A percentile compares a stretch with the other conserved stretches of the same genome.
Evolutionary conservation across 2,797 vertebrate genomes (phyloP).

Genomic region (Amphiprion clarkii): DNA sequence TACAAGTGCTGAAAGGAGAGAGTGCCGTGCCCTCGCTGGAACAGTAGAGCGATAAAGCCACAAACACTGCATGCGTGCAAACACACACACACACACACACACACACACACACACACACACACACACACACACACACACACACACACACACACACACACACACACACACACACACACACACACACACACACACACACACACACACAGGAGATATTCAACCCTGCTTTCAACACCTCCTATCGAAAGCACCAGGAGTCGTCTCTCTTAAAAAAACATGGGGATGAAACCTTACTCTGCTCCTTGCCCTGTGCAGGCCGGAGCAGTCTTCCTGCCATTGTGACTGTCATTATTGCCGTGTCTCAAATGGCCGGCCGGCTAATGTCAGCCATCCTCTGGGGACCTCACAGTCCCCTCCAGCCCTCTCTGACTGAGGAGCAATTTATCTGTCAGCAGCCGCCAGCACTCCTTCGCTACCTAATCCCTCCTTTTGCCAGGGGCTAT

Average conservation of each 20-base stretch:
- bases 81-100: not conserved
- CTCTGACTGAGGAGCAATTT: conserved; percentile 84
- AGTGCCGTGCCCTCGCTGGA: conserved; percentile 50
- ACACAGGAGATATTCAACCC: conserved; percentile 69
- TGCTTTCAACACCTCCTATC: conserved; percentile 83
- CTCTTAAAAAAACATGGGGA: conserved; percentile 79
- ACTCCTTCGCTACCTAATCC: conserved; percentile 79
- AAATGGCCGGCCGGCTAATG: conserved; percentile 78
- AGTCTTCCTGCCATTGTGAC: conserved; percentile 84
- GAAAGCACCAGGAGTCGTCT: conserved; percentile 78
- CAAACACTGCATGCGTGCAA: conserved; percentile 38
- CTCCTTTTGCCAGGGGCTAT: conserved; percentile 70
- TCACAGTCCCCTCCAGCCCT: conserved; percentile 72
- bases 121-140: conserved; percentile 23
- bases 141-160: conserved; percentile 20
- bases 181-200: conserved; percentile 20
- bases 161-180: conserved; percentile 1
- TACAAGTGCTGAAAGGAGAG: conserved; percentile 69
- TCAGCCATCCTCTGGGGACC: conserved; percentile 77
- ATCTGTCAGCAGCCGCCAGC: conserved; percentile 84
- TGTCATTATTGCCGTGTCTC: conserved; percentile 79
- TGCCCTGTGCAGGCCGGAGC: conserved; percentile 74
- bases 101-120: conserved; percentile 3
- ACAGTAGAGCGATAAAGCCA: conserved; percentile 70
- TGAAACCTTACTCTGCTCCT: conserved; percentile 84